A percentile compares a stretch with the other conserved stretches of the same genome.
Evolutionary conservation across 2,888 invertebrate genomes (phyloP).

Genomic region (Congeria kusceri): DNA sequence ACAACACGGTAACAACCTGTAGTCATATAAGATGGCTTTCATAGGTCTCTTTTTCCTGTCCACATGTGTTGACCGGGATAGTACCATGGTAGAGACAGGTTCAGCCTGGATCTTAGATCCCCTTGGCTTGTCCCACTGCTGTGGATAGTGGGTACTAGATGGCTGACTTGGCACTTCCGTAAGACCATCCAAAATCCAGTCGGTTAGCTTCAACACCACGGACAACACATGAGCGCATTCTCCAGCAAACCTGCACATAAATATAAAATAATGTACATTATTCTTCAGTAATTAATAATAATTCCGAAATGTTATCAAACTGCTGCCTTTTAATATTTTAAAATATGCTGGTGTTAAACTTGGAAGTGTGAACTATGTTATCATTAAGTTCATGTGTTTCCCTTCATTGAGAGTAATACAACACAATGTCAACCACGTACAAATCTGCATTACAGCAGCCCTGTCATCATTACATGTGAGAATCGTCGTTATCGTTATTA

Average conservation of each 20-base stretch:
- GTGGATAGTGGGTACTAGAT: conserved; percentile 22
- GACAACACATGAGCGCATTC: conserved; percentile 33
- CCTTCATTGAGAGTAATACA: too few species aligned
- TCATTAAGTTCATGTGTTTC: too few species aligned
- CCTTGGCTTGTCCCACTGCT: conserved; percentile 44
- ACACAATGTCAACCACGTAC: too few species aligned
- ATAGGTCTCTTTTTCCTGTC: conserved; percentile 36
- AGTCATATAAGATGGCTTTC: conserved; percentile 22
- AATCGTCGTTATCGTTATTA: too few species aligned
- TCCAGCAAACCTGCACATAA: conserved; percentile 6
- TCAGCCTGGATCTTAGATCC: conserved; percentile 31
- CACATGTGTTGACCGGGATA: conserved; percentile 17
- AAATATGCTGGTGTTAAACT: too few species aligned
- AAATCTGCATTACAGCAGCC: too few species aligned
- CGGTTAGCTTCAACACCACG: conserved; percentile 17
- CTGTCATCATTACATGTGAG: too few species aligned
- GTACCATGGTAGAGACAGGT: conserved; percentile 45
- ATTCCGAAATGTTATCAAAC: too few species aligned
- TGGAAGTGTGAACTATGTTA: too few species aligned
- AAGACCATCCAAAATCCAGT: conserved; percentile 24
- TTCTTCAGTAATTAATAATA: too few species aligned
- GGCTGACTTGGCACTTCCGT: conserved; percentile 20
- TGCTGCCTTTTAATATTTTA: too few species aligned
- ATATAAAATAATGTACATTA: too few species aligned
- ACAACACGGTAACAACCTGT: conserved; percentile 19